These are phyloP conservation scores for Drosophila ficusphila DNA, from an alignment of 1,140 invertebrate genomes.

Conservation along the genomic window DNA sequence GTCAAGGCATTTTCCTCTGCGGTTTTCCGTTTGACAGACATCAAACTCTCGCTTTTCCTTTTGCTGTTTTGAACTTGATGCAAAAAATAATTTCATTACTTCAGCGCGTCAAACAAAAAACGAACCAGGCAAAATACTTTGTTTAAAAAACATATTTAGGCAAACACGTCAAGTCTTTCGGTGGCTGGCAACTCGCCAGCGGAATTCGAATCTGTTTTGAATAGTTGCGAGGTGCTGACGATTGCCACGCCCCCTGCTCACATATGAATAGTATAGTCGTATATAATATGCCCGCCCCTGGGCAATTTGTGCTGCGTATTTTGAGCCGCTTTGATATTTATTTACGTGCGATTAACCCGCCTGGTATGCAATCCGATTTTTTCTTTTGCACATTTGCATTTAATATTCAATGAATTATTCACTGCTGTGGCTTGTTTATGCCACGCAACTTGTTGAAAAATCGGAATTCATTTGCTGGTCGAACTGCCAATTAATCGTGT, in stretches of 20 bases:
- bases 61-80: constrained; percentile 60
- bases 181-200: constrained; percentile 55
- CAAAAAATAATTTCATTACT: constrained; percentile 70
- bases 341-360: constrained; percentile 64
- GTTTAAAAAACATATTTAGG: constrained; percentile 68
- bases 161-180: constrained; percentile 70
- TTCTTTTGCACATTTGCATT: constrained; percentile 38
- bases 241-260: constrained; percentile 23
- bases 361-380: constrained; percentile 42
- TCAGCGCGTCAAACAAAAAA: constrained; percentile 61
- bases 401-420: constrained; percentile 40
- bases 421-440: constrained; percentile 29
- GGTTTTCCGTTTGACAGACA: constrained; percentile 19
- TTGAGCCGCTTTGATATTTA: constrained; percentile 73
- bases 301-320: constrained; percentile 55
- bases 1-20: constrained; percentile 38
- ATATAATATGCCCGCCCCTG: not conserved
- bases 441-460: constrained; percentile 45
- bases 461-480: constrained; percentile 37
- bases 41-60: constrained; percentile 19
- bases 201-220: constrained; percentile 77
- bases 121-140: constrained; percentile 36
- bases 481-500: constrained; percentile 58
- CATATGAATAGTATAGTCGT: no score
- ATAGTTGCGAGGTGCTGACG: constrained; percentile 57